Conservation (phyloP, 2,888 invertebrate species). For the Pseudococcus longispinus region DNA sequence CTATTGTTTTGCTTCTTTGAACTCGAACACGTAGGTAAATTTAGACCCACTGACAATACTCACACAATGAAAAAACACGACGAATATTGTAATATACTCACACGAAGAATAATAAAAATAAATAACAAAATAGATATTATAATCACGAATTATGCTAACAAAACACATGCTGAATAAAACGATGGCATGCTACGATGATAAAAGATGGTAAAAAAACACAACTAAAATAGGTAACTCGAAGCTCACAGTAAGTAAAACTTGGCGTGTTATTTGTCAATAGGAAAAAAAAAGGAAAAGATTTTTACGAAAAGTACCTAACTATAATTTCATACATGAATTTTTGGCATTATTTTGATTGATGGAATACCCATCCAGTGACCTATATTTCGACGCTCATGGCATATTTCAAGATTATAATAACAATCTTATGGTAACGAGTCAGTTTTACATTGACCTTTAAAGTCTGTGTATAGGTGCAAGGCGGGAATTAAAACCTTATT, state of each 20-base stretch:
- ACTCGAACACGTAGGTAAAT: not conserved
- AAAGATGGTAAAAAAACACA: not conserved
- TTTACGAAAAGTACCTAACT: not conserved
- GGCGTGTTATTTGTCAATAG: constrained; percentile 37
- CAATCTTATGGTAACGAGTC: not conserved
- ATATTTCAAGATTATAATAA: not conserved
- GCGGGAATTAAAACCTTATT: not conserved
- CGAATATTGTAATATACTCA: too few species aligned
- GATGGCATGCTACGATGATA: not conserved
- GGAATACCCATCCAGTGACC: constrained; percentile 37
- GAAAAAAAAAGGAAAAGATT: constrained; percentile 19
- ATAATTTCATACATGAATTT: constrained; percentile 9
- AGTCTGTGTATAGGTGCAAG: not conserved
- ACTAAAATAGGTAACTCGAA: not conserved
- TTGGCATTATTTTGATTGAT: not conserved
- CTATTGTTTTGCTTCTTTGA: not conserved
- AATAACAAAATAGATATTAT: not conserved
- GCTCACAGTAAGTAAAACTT: not conserved
- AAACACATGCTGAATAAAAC: not conserved
- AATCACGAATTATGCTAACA: constrained; percentile 31
- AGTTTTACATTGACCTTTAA: constrained; percentile 35
- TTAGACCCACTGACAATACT: not conserved
- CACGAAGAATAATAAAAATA: not conserved
- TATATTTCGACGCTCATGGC: not conserved
- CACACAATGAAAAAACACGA: not conserved